phyloP scores from a whole-genome alignment of 2,797 vertebrate genomes.

The Rousettus madagascariensis region DNA sequence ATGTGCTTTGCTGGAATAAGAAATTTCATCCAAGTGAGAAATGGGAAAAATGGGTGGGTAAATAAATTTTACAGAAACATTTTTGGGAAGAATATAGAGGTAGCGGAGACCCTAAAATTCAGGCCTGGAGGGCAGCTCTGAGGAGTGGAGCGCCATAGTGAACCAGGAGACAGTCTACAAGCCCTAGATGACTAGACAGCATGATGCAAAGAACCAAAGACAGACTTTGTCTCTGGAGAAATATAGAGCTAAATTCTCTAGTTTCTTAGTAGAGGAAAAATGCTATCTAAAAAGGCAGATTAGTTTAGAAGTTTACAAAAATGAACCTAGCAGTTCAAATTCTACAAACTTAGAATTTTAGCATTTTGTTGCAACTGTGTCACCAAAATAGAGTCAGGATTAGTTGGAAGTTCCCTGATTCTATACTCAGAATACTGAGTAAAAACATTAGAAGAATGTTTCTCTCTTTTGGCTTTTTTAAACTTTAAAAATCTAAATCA shows the following conservation, averaged over 20 bases:
- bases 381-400: not conserved
- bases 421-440: not conserved
- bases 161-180: accelerated
- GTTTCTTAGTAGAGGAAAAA: not conserved
- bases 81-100: not conserved
- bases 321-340: not conserved
- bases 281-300: not conserved
- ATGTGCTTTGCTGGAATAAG: not conserved
- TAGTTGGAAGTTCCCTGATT: not conserved
- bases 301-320: not conserved
- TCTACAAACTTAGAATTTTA: not conserved
- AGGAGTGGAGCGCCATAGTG: accelerated
- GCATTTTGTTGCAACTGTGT: not conserved
- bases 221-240: not conserved
- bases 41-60: not conserved
- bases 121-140: not conserved
- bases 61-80: not conserved
- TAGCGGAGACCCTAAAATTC: not conserved
- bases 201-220: not conserved
- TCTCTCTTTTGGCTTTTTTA: conserved; percentile 3
- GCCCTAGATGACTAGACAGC: accelerated
- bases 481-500: conserved; percentile 48
- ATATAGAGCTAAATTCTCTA: not conserved
- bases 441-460: not conserved
- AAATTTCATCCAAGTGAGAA: not conserved